Base-by-base conservation (phyloP, 2,113 vertebrate species). In the Eidolon helvum region DNA sequence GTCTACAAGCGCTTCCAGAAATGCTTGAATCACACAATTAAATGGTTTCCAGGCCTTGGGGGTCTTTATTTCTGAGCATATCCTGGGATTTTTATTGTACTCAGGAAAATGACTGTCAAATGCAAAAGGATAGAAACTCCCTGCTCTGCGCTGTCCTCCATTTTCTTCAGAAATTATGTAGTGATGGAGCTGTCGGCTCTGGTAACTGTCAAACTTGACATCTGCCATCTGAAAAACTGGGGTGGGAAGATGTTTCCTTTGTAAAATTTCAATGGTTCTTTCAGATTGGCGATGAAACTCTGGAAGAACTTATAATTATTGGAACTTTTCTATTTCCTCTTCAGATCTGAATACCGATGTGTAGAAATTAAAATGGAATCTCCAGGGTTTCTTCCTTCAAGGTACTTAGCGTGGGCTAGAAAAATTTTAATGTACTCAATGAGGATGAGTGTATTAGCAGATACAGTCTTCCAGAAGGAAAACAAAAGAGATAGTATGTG, bases 21-120 rank as follows among this genome's bases (percentile, higher is more conserved):
- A 97, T 57, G 79, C 69, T 55, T 92, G 69, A 50, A 59, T 43
- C 84, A 59, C 84, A 59, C 75, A 92, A 96, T 95, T 84, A 94
- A 97, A 87, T 83, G 57, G 43, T 96, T 94, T 96, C 95, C 96
- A 97, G 96, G 87, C 48, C 40, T 26, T 72, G 18, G 69, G 74
- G 68, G 59, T 69, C 83, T 93, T 90, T 28, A 68, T 91, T 90
- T 93, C 83, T 55, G 86, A 87, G 63, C 53, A 66, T 16, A 74
- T 53, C 43, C 30, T 65, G 69, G 48, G 74, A 69, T 83, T 83
- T 68, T 87, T 84, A 72, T 35, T 87, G 68, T 38, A 48, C 45
- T 65, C 35, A 22, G 65, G 78, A 84, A 97, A 90, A 83, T 40
- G 79, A 86, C 72, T 40, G 82, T 61, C 33, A 50, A 88, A 91